phyloP scores from a whole-genome alignment of 2,113 vertebrate genomes.

The Grus americana region DNA sequence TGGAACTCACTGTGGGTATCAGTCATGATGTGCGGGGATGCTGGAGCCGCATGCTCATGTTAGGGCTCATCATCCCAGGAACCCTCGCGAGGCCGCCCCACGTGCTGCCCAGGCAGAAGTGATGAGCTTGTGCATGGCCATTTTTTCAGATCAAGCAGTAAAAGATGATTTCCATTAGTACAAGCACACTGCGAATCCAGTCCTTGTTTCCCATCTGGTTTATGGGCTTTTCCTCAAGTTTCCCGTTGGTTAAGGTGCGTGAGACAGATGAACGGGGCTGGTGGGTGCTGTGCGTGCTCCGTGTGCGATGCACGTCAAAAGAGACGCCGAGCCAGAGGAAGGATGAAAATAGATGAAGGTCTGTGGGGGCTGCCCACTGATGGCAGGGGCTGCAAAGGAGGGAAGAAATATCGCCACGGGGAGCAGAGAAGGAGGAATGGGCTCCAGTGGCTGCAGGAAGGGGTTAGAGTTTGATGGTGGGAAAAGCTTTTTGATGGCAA shows the following conservation, averaged over 20 bases:
- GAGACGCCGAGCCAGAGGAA: neutral
- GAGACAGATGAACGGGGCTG: neutral
- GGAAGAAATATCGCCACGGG: neutral
- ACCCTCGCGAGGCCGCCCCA: neutral
- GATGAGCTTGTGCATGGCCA: neutral
- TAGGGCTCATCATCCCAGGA: neutral
- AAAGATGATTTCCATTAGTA: neutral
- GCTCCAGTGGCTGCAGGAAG: neutral
- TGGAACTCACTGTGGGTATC: neutral
- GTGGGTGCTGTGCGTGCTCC: neutral
- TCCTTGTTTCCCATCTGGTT: neutral
- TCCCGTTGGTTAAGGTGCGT: neutral
- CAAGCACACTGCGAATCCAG: neutral
- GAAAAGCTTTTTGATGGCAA: neutral
- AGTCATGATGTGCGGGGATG: fast-evolving
- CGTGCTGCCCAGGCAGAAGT: neutral
- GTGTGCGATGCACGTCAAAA: fast-evolving
- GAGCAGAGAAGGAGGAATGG: neutral
- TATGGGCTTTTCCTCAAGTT: neutral
- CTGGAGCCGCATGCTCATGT: neutral
- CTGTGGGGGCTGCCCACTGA: fast-evolving
- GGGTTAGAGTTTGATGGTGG: neutral
- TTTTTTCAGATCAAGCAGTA: neutral
- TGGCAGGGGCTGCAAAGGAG: neutral
- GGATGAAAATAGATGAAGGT: neutral